Conservation (phyloP, 2,797 vertebrate genomes). For the Acanthurus tractus region DNA sequence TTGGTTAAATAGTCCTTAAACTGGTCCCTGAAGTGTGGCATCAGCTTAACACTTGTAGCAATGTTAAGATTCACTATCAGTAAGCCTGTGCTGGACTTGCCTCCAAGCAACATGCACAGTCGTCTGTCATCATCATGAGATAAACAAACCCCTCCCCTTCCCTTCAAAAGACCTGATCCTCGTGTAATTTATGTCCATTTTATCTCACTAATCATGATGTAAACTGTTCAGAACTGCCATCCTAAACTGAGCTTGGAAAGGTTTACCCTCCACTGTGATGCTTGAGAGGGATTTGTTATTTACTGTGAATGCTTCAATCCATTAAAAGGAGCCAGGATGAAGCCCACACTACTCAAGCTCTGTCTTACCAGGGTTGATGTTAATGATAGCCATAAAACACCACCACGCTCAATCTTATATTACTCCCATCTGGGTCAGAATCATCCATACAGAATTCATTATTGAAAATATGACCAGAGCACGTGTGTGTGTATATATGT, state of each 20-base stretch:
- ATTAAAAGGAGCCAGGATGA: slow-evolving; percentile 33
- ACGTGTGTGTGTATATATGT: slow-evolving; percentile 3
- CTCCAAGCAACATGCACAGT: too few relatives aligned
- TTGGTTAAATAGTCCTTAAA: neutral
- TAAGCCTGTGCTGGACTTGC: neutral
- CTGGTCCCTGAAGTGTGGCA: neutral
- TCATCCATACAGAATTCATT: slow-evolving; percentile 59
- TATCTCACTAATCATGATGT: neutral
- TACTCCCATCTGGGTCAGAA: slow-evolving; percentile 51
- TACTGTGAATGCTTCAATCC: slow-evolving; percentile 33
- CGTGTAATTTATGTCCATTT: neutral
- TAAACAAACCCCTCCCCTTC: neutral
- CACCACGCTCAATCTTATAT: slow-evolving; percentile 54
- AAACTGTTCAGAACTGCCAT: neutral
- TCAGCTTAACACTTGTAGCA: neutral
- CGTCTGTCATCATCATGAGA: neutral
- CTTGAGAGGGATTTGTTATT: neutral
- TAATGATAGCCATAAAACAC: slow-evolving; percentile 69
- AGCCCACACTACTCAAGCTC: slow-evolving; percentile 38
- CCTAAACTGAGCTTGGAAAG: neutral
- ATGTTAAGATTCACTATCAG: neutral
- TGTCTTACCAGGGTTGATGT: slow-evolving; percentile 48
- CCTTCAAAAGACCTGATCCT: neutral
- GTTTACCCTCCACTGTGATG: neutral
- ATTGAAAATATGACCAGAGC: slow-evolving; percentile 55